Base-by-base conservation (phyloP, 2,113 vertebrate species). In the Dicaeum eximium region DNA sequence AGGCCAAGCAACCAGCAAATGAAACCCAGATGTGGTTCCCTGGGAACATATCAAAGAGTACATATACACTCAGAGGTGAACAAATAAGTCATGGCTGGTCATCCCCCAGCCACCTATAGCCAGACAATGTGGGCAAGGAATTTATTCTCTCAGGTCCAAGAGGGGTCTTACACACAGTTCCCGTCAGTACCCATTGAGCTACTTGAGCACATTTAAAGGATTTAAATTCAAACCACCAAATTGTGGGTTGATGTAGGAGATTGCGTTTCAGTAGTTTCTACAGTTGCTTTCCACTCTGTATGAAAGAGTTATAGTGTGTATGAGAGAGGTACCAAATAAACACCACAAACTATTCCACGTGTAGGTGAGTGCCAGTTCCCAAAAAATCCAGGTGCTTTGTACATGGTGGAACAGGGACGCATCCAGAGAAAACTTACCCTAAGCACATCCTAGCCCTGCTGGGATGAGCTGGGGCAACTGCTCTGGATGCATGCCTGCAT, bases 171-270 rank as follows among this genome's bases (percentile, higher is more conserved):
- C 44, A 86, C 60, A 86, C 86, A 78, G 11, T 9, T 3, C 7
- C 61, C 0, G 3, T 77, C 4, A 0, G 23, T 66, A 27, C 15
- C 69, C 82, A 37, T 48, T 1, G 8, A 0, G 0, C 69, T 73
- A 74, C 56, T 86, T 33, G 7, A 73, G 60, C 35, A 47, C 35
- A 56, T 77, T 57, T 35, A 67, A 80, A 48, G 31, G 10, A 60
- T 50, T 62, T 78, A 66, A 80, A 77, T 45, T 51, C 17, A 88
- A 77, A 44, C 51, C 2, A 2, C 24, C 28, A 44, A 66, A 70
- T 38, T 73, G 64, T 18, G 56, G 15, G 50, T 69, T 21, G 1
- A 30, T 54, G 77, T 16, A 70, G 33, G 47, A 78, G 23, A 66
- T 66, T 62, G 24, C 73, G 44, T 86, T 95, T 66, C 80, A 62